Conservation (phyloP, 1,140 invertebrate genomes). For the Solenopsis invicta region DNA sequence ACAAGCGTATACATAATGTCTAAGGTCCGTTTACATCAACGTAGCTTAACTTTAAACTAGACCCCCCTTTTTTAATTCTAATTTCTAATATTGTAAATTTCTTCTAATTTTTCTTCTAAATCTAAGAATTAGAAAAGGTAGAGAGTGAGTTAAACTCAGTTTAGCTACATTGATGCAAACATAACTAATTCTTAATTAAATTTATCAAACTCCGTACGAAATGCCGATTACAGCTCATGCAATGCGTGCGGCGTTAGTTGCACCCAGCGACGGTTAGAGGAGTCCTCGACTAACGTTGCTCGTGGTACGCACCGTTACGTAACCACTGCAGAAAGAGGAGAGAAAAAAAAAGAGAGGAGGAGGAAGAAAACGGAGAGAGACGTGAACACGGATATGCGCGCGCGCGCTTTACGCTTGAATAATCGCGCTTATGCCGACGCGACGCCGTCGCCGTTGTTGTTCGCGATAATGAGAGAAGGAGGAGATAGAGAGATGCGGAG, state of each 20-base stretch:
- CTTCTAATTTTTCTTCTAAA: no score
- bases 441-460: slow-evolving; percentile 21
- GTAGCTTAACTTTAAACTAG: no score
- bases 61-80: no score
- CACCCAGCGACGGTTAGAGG: slow-evolving; percentile 79
- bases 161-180: no score
- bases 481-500: slow-evolving; percentile 18
- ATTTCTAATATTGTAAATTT: no score
- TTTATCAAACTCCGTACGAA: not conserved
- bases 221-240: slow-evolving; percentile 79
- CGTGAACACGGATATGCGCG: slow-evolving; percentile 44
- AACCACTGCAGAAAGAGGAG: slow-evolving; percentile 4
- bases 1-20: slow-evolving; percentile 63
- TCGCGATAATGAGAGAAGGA: slow-evolving; percentile 38
- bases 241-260: slow-evolving; percentile 85
- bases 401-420: slow-evolving; percentile 30
- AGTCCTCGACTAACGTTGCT: slow-evolving; percentile 40
- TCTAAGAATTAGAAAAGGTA: no score
- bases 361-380: slow-evolving; percentile 50
- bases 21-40: no score
- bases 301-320: slow-evolving; percentile 39
- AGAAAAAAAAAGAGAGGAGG: slow-evolving; percentile 11
- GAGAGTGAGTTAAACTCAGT: no score
- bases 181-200: not conserved
- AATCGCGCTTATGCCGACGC: slow-evolving; percentile 27